phyloP scores from a whole-genome alignment of 2,113 vertebrate genomes.

The Tenebrosternarchus preto region DNA sequence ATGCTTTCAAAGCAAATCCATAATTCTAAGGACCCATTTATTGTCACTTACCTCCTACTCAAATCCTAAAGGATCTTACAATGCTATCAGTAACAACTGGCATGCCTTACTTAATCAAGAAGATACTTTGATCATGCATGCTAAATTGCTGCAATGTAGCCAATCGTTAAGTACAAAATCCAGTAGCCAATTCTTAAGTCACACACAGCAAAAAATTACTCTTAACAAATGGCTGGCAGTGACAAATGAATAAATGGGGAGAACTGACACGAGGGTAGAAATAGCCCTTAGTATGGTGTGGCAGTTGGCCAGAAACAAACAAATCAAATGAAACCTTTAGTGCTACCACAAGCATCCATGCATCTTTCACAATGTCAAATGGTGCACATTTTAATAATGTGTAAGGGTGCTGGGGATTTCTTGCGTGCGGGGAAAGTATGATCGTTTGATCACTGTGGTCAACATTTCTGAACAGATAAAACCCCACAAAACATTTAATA shows the following conservation, averaged over 20 bases:
- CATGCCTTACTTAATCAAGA: neutral
- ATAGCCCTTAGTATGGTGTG: constrained; percentile 37
- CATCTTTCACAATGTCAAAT: constrained; percentile 21
- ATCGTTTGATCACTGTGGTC: neutral
- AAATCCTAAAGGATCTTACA: neutral
- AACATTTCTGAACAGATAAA: neutral
- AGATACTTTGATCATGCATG: constrained; percentile 9
- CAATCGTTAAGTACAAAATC: neutral
- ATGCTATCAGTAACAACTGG: neutral
- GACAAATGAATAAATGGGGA: neutral
- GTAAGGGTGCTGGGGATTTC: neutral
- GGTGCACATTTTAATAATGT: neutral
- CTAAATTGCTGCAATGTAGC: neutral
- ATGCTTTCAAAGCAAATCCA: neutral
- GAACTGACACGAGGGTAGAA: constrained; percentile 14
- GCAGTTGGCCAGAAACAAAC: neutral
- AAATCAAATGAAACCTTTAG: neutral
- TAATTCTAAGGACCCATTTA: neutral
- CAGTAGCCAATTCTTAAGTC: neutral
- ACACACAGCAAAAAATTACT: neutral
- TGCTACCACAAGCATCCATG: constrained; percentile 24
- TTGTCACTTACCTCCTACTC: neutral
- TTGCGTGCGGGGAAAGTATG: too few relatives aligned
- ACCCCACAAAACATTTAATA: neutral
- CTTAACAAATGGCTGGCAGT: neutral